These are phyloP conservation scores for Resseliella maxima DNA, from an alignment of 2,888 invertebrate genomes.

Conservation along the genomic window DNA sequence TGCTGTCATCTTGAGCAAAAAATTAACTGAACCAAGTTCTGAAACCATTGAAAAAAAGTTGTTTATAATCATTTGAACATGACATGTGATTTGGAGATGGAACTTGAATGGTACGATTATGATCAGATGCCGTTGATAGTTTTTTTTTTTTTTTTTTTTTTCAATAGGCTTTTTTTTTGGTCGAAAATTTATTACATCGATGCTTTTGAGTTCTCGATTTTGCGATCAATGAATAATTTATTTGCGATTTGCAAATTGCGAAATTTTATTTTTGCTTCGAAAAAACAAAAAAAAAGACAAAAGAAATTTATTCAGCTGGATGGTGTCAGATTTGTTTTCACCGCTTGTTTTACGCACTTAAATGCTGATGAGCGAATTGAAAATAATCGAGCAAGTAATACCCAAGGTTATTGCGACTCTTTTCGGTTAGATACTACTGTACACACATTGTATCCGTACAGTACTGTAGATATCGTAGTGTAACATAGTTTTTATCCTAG, in stretches of 20 bases:
- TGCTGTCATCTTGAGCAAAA: neutral
- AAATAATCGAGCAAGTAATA: neutral
- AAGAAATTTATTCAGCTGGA: neutral
- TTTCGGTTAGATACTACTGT: neutral
- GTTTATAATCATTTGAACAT: neutral
- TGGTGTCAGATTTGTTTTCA: neutral
- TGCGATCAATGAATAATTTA: neutral
- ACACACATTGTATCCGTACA: neutral
- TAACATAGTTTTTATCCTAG: too few species aligned
- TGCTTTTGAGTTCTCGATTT: neutral
- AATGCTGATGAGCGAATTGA: neutral
- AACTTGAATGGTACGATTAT: too few species aligned
- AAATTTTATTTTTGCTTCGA: neutral
- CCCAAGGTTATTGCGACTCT: neutral
- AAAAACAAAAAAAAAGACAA: too few species aligned
- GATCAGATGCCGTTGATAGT: neutral
- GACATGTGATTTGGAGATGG: too few species aligned
- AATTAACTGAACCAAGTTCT: neutral
- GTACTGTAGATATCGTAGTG: neutral
- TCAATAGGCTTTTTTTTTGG: neutral
- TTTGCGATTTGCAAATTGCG: neutral
- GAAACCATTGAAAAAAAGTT: neutral
- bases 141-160: too few species aligned
- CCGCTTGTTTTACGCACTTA: conserved; percentile 26
- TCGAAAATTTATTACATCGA: neutral